Evolutionary conservation across 2,888 invertebrate genomes (phyloP).

Genomic region (Saturnia pavonia): DNA sequence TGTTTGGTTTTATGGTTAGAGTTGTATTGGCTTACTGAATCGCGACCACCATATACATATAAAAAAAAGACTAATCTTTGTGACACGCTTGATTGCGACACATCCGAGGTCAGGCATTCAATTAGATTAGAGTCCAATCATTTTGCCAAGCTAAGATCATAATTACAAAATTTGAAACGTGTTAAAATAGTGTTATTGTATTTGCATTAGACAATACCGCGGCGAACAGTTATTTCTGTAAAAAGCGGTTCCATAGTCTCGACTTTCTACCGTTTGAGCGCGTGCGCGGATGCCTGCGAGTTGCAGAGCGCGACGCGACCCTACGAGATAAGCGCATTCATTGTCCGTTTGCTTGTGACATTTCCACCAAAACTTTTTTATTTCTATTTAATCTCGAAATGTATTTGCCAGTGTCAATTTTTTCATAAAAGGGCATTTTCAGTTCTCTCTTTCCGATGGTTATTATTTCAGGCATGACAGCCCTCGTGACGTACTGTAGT

Average conservation of each 20-base stretch:
- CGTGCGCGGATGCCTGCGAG: constrained; percentile 63
- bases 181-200: constrained; percentile 6
- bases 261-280: constrained; percentile 72
- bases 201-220: neutral
- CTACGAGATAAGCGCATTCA: neutral
- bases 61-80: no score
- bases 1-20: no score
- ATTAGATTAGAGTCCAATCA: neutral
- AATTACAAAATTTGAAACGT: neutral
- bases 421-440: no score
- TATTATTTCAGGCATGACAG: no score
- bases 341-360: no score
- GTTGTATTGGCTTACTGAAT: no score
- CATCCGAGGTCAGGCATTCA: neutral
- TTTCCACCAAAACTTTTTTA: neutral
- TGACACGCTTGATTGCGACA: neutral
- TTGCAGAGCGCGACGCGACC: constrained; percentile 31
- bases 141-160: neutral
- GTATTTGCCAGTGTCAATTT: no score
- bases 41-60: neutral
- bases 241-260: constrained; percentile 43
- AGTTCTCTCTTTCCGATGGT: no score
- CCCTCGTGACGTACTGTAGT: no score
- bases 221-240: constrained; percentile 52
- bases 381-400: neutral